Evolutionary conservation across 1,140 invertebrate species (phyloP), one percentile per base, ranked within the genome.

Genomic region (Stegodyphus mimosarum): DNA sequence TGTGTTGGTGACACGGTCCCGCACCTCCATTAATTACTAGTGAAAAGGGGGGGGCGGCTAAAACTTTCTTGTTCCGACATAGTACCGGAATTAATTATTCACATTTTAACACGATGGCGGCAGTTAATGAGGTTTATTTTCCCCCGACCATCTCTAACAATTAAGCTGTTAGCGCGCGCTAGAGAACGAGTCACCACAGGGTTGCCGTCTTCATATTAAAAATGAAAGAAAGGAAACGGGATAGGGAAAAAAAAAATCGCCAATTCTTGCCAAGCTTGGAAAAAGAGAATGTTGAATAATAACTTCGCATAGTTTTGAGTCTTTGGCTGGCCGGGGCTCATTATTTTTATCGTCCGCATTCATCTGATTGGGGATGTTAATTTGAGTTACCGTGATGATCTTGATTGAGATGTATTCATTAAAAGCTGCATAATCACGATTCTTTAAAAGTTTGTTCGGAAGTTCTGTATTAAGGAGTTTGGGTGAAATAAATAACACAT

Each of bases 71-170:
- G 80, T 83, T 74, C 80, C 60, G 69, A 83, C 80, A 74, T 52
- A 50, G 71, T 83, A 74, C 80, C 55, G 80, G 71, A 83, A 83
- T 83, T 83, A 83, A 83, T 83, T 83, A 83, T 83, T 83, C 79
- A 83, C 79, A 74, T 83, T 83, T 83, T 83, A 83, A 73, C 79
- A 83, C 79, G 79, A 74, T 74, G 79, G 18, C 70, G 70, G 77
- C 77, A 79, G 70, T 83, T 83, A 83, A 83, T 83, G 79, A 83
- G 79, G 79, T 83, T 83, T 83, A 83, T 83, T 83, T 66, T 70
- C 18, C 79, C 55, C 60, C 69, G 48, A 51, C 79, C 60, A 72
- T 72, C 71, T 63, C 79, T 64, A 83, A 74, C 79, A 83, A 83
- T 83, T 83, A 83, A 83, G 79, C 79, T 74, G 79, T 72, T 83